phyloP scores from a whole-genome alignment of 2,113 vertebrate genomes.

The Pan troglodytes region DNA sequence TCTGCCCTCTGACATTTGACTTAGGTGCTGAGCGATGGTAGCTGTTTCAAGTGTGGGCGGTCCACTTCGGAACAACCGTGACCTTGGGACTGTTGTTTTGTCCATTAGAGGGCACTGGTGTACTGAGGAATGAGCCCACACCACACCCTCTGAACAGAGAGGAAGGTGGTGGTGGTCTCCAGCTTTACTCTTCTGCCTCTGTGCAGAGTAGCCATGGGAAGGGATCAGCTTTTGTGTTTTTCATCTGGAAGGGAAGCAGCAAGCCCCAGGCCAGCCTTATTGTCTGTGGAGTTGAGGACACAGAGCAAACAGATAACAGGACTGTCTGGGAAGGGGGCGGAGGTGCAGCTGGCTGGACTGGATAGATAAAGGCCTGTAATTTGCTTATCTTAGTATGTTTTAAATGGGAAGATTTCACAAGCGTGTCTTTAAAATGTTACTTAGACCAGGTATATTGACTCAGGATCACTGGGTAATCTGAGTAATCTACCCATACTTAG shows the following conservation, averaged over 20 bases:
- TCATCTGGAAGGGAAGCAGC: not conserved
- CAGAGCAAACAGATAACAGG: not conserved
- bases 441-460: slow-evolving; percentile 2
- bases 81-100: not conserved
- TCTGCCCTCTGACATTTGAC: not conserved
- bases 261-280: no score
- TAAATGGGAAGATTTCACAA: not conserved
- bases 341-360: not conserved
- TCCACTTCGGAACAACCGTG: not conserved
- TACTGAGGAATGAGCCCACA: fast-evolving
- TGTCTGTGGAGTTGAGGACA: not conserved
- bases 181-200: not conserved
- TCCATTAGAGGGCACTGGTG: not conserved
- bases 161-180: fast-evolving
- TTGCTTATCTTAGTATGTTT: not conserved
- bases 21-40: not conserved
- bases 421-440: slow-evolving; percentile 22
- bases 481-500: not conserved
- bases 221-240: not conserved
- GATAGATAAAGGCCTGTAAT: not conserved
- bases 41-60: not conserved
- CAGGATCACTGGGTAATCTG: not conserved
- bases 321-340: not conserved
- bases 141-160: not conserved
- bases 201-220: not conserved